Conservation (phyloP, 2,888 invertebrate genomes). For the Diarsia mendica region DNA sequence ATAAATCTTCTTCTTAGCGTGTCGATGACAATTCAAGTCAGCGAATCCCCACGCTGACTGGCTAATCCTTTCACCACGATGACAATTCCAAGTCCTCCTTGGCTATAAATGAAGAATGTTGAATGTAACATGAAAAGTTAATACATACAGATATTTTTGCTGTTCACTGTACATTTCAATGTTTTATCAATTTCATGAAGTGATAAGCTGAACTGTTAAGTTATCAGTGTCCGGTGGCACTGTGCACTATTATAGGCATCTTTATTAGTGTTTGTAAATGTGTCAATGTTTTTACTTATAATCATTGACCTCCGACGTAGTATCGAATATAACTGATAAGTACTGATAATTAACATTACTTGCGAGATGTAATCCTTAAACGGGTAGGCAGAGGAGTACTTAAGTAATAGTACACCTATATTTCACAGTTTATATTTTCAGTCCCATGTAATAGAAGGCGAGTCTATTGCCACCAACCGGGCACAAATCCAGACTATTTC, state of each 20-base stretch:
- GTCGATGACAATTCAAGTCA: no score
- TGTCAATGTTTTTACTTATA: constrained; percentile 35
- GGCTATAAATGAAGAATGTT: not conserved
- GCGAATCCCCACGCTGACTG: no score
- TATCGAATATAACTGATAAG: constrained; percentile 7
- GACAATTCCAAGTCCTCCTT: no score
- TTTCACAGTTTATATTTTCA: not conserved
- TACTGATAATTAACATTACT: not conserved
- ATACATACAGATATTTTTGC: not conserved
- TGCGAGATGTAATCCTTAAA: not conserved
- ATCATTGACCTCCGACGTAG: constrained; percentile 35
- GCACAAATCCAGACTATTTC: not conserved
- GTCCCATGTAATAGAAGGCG: not conserved
- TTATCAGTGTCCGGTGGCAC: constrained; percentile 45
- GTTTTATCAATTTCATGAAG: constrained; percentile 32
- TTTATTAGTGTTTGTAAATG: constrained; percentile 3
- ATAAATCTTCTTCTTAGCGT: no score
- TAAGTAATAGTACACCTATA: not conserved
- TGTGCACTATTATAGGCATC: not conserved
- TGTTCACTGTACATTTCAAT: not conserved
- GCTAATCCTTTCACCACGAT: no score
- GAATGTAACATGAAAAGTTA: not conserved
- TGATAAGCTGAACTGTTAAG: constrained; percentile 42
- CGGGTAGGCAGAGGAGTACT: not conserved
- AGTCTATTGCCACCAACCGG: not conserved